phyloP scores from a whole-genome alignment of 2,797 vertebrate genomes.

The Ceyx erithaca region DNA sequence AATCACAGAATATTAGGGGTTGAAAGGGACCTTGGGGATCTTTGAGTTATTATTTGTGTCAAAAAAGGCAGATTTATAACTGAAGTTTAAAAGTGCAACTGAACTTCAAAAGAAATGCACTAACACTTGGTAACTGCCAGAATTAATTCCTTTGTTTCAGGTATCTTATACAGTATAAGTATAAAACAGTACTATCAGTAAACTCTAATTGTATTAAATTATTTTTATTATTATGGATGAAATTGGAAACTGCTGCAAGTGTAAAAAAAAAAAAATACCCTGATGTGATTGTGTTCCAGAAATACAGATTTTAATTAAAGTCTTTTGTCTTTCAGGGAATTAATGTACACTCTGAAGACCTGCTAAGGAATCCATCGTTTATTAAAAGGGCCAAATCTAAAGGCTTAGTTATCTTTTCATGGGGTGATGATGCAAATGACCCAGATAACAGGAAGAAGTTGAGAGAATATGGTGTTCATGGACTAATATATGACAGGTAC shows the following conservation, averaged over 20 bases:
- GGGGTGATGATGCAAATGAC: slow-evolving; percentile 96
- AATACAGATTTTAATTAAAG: not conserved
- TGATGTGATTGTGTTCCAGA: not conserved
- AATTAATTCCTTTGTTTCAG: not conserved
- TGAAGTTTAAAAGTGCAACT: not conserved
- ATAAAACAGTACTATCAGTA: not conserved
- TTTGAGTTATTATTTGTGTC: not conserved
- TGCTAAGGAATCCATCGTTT: slow-evolving; percentile 86
- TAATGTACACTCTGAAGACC: slow-evolving; percentile 92
- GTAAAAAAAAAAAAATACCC: not conserved
- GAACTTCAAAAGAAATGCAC: not conserved
- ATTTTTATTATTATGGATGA: not conserved
- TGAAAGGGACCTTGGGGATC: too few species aligned
- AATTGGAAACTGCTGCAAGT: not conserved
- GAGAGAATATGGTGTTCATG: slow-evolving; percentile 90
- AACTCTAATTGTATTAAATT: not conserved
- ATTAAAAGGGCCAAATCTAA: slow-evolving; percentile 89
- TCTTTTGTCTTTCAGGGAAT: slow-evolving; percentile 85
- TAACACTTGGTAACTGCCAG: not conserved
- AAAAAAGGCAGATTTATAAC: too few species aligned
- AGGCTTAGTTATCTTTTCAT: slow-evolving; percentile 94
- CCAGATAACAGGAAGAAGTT: slow-evolving; percentile 88
- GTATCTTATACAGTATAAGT: not conserved
- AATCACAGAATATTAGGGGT: too few species aligned
- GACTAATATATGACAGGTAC: slow-evolving; percentile 96